phyloP scores from a whole-genome alignment of 2,797 vertebrate species.

The Oceanodroma leucorhoa region DNA sequence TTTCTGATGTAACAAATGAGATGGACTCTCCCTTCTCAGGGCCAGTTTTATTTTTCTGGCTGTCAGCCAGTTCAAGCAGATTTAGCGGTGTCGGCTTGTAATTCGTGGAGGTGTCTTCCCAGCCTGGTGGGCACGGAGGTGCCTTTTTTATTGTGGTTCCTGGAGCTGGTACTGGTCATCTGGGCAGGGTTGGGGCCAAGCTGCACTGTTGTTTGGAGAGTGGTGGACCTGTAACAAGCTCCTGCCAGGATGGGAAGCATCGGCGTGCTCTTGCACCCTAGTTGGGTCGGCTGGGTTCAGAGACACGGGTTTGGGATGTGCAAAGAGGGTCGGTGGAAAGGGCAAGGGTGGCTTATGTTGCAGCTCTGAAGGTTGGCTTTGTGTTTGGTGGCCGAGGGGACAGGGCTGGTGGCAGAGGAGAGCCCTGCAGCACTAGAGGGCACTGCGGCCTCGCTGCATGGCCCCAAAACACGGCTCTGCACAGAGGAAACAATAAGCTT shows the following conservation, averaged over 20 bases:
- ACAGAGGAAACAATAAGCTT: neutral
- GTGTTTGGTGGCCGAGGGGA: neutral
- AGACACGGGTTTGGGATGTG: neutral
- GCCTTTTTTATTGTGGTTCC: neutral
- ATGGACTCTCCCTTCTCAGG: neutral
- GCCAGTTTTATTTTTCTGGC: neutral
- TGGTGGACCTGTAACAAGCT: neutral
- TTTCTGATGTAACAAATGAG: neutral
- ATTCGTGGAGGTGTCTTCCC: neutral
- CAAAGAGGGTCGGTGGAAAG: neutral
- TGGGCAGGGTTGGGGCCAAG: neutral
- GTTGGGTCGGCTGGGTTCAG: neutral
- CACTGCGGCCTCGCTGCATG: neutral
- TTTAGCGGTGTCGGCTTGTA: accelerated
- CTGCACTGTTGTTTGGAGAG: neutral
- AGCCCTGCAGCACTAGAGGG: conserved; percentile 47
- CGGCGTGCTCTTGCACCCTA: accelerated
- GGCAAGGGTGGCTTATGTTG: accelerated
- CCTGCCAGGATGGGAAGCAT: accelerated
- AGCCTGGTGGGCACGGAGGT: neutral
- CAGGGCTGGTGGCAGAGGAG: neutral
- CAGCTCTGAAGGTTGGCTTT: too few relatives aligned
- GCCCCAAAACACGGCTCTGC: neutral
- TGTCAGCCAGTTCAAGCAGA: neutral
- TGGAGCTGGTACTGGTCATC: neutral